Conservation (phyloP, 2,797 vertebrate species). For the Lepilemur ruficaudatus region DNA sequence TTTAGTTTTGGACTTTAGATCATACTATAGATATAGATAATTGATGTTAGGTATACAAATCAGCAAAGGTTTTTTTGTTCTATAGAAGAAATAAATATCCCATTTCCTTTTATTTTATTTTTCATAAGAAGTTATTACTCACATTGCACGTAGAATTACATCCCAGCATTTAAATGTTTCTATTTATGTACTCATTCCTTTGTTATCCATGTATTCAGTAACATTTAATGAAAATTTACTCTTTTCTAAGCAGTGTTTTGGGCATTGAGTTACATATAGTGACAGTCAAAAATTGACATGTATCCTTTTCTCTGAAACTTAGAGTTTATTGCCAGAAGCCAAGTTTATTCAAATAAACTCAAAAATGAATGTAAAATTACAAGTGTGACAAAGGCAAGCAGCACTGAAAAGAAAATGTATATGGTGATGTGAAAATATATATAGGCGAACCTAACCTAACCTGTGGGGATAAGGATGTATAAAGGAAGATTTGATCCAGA, state of each 20-base stretch:
- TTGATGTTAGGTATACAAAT: not conserved
- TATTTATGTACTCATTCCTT: not conserved
- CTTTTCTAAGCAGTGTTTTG: not conserved
- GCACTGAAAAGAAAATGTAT: not conserved
- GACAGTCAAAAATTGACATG: not conserved
- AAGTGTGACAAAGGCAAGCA: not conserved
- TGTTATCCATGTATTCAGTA: not conserved
- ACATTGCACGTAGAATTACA: not conserved
- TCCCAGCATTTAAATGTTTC: not conserved
- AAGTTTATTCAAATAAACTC: conserved; percentile 19
- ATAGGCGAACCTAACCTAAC: not conserved
- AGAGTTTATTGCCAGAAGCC: not conserved
- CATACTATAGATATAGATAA: not conserved
- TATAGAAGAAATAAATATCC: not conserved
- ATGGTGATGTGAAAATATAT: not conserved
- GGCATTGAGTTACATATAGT: not conserved
- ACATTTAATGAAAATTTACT: not conserved
- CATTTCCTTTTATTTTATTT: not conserved
- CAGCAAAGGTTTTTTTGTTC: not conserved
- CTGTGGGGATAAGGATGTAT: not conserved
- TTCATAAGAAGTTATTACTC: not conserved
- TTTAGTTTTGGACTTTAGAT: not conserved
- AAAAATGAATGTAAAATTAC: not conserved
- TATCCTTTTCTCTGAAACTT: not conserved
- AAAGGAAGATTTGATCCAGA: not conserved